Evolutionary conservation across 2,888 invertebrate species (phyloP).

Genomic region (Mantis religiosa): DNA sequence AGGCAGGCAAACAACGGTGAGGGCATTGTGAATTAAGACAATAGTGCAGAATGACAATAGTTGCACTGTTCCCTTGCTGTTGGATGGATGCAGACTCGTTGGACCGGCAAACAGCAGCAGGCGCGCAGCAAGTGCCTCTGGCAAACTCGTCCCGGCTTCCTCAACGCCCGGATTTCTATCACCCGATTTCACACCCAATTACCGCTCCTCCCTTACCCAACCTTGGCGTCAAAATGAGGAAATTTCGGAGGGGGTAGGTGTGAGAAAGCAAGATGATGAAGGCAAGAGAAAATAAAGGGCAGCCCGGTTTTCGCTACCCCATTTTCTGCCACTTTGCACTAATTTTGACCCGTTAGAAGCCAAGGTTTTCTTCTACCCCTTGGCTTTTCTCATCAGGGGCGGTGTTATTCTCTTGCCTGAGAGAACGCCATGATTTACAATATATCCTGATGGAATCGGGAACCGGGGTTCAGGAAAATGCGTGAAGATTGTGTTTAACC

Average conservation of each 20-base stretch:
- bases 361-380: neutral
- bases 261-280: neutral
- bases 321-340: constrained; percentile 34
- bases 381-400: constrained; percentile 6
- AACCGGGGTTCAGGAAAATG: neutral
- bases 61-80: neutral
- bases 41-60: neutral
- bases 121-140: neutral
- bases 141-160: neutral
- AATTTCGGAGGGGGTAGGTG: constrained; percentile 20
- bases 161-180: constrained; percentile 24
- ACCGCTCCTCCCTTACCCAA: constrained; percentile 8
- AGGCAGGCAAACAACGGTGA: too few species aligned
- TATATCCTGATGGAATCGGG: constrained; percentile 9
- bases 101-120: constrained; percentile 3
- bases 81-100: neutral
- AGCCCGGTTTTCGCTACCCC: neutral
- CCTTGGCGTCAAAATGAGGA: constrained; percentile 27
- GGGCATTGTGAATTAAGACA: too few species aligned
- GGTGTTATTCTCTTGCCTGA: constrained; percentile 10
- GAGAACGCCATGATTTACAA: constrained; percentile 23
- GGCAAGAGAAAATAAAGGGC: neutral
- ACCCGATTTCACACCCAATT: constrained; percentile 32
- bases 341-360: constrained; percentile 29
- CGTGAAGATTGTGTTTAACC: constrained; percentile 27